Percentiles rank a stretch among this genome's conserved stretches.
phyloP scores from a whole-genome alignment of 2,888 invertebrate species.

The Melieria picta region DNA sequence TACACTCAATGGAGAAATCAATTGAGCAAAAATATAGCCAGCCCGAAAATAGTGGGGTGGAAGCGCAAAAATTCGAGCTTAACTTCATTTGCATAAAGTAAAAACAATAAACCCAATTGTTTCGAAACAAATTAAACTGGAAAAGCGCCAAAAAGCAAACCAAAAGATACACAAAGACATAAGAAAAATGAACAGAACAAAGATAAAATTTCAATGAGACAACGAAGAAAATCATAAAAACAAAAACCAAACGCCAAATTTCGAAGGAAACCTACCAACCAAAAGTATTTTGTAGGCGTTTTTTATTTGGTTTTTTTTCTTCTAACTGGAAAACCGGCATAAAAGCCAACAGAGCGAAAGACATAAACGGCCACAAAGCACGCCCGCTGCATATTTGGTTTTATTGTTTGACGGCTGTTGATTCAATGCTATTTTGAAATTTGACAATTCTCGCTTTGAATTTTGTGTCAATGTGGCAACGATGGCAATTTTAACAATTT shows the following conservation, averaged over 20 bases:
- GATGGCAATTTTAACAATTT: not conserved
- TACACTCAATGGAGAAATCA: no score
- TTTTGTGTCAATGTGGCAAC: not conserved
- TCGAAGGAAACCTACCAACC: no score
- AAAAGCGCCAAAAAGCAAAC: not conserved
- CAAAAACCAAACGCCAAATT: no score
- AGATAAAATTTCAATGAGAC: not conserved
- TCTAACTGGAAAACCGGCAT: no score
- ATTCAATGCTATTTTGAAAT: not conserved
- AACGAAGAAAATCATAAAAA: no score
- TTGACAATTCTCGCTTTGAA: not conserved
- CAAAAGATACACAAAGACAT: not conserved
- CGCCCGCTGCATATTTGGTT: not conserved
- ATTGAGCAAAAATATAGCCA: not conserved
- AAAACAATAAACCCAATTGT: not conserved
- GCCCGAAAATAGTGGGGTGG: not conserved
- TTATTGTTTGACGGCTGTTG: not conserved
- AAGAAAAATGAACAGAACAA: not conserved
- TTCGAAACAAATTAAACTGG: not conserved
- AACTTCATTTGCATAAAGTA: conserved; percentile 4
- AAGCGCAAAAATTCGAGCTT: not conserved
- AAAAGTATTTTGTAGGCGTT: no score
- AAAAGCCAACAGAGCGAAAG: no score
- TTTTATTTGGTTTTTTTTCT: no score
- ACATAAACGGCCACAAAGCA: not conserved